These are phyloP conservation scores for Drosophila mettleri DNA, from an alignment of 2,888 invertebrate genomes.

Conservation along the genomic window DNA sequence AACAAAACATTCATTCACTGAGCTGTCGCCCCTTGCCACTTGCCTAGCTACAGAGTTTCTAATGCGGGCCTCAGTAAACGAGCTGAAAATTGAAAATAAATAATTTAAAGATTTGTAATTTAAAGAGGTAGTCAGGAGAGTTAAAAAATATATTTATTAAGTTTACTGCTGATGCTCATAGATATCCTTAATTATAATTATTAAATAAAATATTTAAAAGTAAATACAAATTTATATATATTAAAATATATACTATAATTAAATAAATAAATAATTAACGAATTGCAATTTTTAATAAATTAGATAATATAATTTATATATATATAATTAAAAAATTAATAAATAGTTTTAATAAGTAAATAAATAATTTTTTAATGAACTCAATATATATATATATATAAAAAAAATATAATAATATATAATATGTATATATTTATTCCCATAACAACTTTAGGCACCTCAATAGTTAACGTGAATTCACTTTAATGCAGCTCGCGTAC, in stretches of 20 bases:
- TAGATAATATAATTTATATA: too few species aligned
- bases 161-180: too few species aligned
- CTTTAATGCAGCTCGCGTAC: conserved; percentile 49
- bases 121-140: not conserved
- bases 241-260: too few species aligned
- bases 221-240: too few species aligned
- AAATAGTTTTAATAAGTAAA: too few species aligned
- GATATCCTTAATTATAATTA: too few species aligned
- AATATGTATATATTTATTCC: not conserved
- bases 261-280: too few species aligned
- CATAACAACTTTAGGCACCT: conserved; percentile 16
- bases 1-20: conserved; percentile 19
- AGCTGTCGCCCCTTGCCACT: not conserved
- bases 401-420: too few species aligned
- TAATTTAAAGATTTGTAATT: not conserved
- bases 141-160: too few species aligned
- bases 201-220: too few species aligned
- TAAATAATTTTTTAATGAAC: too few species aligned
- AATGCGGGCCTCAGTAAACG: conserved; percentile 53
- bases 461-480: conserved; percentile 49
- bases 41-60: not conserved
- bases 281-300: too few species aligned
- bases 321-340: not conserved
- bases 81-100: not conserved
- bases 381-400: not conserved